Base-by-base conservation (phyloP, 1,140 invertebrate species). In the Apis dorsata region DNA sequence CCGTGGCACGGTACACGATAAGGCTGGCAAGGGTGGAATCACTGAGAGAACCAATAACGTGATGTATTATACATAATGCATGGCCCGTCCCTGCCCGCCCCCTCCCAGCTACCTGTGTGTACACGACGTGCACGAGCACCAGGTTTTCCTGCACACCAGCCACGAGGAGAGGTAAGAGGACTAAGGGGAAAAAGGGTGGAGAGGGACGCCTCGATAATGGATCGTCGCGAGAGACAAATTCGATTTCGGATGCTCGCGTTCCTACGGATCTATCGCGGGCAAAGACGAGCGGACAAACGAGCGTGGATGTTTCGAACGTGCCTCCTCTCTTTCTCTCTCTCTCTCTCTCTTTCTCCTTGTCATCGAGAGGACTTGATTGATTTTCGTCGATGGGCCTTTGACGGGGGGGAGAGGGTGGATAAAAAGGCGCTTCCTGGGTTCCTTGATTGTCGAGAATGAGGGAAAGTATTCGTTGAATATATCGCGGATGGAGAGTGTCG, bases 21-120 rank as follows among this genome's bases (percentile, higher is more conserved):
- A 93, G 89, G 89, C 88, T 91, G 88, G 91, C 90, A 92, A 92
- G 92, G 92, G 92, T 92, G 86, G 92, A 94, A 94, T 94, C 93
- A 93, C 92, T 93, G 92, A 93, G 92, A 90, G 88, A 93, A 93
- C 92, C 93, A 93, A 94, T 94, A 94, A 94, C 92, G 92, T 93
- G 93, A 94, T 93, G 93, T 94, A 93, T 93, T 93, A 93, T 94
- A 94, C 93, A 94, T 94, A 94, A 94, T 94, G 91, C 92, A 94
- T 94, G 91, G 87, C 83, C 86, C 91, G 90, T 91, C 86, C 85
- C 87, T 88, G 83, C 89, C 79, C 88, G 84, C 85, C 83, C 85
- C 80, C 84, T 86, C 62, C 87, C 88, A 85, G 79, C 76, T 86
- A 88, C 87, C 85, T 89, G 85, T 79, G 79, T 91, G 86, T 44